A percentile compares a stretch with the other conserved stretches of the same genome.
Evolutionary conservation across 1,140 invertebrate genomes (phyloP).

Genomic region (Neodiprion fabricii): DNA sequence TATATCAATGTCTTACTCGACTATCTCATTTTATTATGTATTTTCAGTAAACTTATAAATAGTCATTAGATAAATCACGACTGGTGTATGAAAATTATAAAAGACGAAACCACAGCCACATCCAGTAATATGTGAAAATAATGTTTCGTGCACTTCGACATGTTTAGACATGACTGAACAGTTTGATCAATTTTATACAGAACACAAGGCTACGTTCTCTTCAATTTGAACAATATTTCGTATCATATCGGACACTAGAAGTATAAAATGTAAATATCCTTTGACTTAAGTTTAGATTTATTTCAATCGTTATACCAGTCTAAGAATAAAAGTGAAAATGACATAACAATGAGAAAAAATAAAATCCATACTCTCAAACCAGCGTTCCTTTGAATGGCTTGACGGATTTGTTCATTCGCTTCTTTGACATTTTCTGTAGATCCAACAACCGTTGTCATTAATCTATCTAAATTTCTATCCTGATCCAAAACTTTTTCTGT

Average conservation of each 20-base stretch:
- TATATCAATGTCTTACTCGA: too few species aligned
- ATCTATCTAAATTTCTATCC: slow-evolving; percentile 90
- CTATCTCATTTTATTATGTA: too few species aligned
- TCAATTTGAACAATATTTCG: not conserved
- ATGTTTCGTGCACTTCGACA: too few species aligned
- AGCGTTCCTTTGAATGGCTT: slow-evolving; percentile 96
- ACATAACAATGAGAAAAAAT: slow-evolving; percentile 95
- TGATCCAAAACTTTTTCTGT: slow-evolving; percentile 97
- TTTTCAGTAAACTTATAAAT: too few species aligned
- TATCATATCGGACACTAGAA: not conserved
- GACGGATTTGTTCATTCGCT: slow-evolving; percentile 95
- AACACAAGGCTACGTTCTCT: not conserved
- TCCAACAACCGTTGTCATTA: slow-evolving; percentile 85
- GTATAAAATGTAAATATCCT: not conserved
- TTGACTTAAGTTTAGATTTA: not conserved
- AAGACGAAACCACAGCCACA: too few species aligned
- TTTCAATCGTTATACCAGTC: slow-evolving; percentile 98
- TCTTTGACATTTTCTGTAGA: slow-evolving; percentile 95
- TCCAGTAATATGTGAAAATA: too few species aligned
- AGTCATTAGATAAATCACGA: too few species aligned
- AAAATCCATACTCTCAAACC: slow-evolving; percentile 92
- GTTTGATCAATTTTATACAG: too few species aligned
- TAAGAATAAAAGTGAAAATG: slow-evolving; percentile 93
- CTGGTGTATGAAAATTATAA: too few species aligned
- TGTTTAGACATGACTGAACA: too few species aligned